Conservation (phyloP, 1,140 invertebrate species). For the Nasonia giraulti region DNA sequence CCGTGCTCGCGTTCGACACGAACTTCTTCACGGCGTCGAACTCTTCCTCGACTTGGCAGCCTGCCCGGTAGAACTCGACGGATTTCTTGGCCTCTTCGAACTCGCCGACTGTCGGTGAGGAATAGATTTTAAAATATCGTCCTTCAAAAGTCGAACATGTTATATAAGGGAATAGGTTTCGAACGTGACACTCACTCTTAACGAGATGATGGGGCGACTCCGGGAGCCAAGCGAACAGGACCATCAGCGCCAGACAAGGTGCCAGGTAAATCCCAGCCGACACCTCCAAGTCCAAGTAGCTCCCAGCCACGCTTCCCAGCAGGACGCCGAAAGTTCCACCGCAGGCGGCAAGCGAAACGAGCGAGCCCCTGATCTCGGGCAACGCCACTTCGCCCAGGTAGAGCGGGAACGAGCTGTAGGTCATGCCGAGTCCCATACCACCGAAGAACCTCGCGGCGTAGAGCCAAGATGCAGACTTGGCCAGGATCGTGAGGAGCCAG, state of each 20-base stretch:
- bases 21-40: conserved; percentile 46
- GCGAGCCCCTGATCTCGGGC: conserved; percentile 79
- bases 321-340: conserved; percentile 78
- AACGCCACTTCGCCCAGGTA: conserved; percentile 82
- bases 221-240: conserved; percentile 79
- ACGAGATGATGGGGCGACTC: conserved; percentile 85
- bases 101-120: conserved; percentile 69
- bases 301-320: conserved; percentile 80
- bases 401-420: conserved; percentile 80
- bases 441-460: conserved; percentile 75
- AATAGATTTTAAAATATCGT: too few species aligned
- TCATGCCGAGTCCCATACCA: conserved; percentile 81
- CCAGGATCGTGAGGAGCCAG: conserved; percentile 74
- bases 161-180: too few species aligned
- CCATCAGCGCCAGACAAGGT: conserved; percentile 85
- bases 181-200: conserved; percentile 61
- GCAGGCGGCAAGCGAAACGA: conserved; percentile 78
- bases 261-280: conserved; percentile 77
- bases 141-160: too few species aligned
- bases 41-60: conserved; percentile 43
- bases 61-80: conserved; percentile 47
- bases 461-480: conserved; percentile 72
- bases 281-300: conserved; percentile 76
- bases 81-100: conserved; percentile 77
- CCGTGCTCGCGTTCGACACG: neutral